A percentile compares a stretch with the other conserved stretches of the same genome.
Conservation (phyloP, 2,797 vertebrate species). For the Sebastes taczanowskii region DNA sequence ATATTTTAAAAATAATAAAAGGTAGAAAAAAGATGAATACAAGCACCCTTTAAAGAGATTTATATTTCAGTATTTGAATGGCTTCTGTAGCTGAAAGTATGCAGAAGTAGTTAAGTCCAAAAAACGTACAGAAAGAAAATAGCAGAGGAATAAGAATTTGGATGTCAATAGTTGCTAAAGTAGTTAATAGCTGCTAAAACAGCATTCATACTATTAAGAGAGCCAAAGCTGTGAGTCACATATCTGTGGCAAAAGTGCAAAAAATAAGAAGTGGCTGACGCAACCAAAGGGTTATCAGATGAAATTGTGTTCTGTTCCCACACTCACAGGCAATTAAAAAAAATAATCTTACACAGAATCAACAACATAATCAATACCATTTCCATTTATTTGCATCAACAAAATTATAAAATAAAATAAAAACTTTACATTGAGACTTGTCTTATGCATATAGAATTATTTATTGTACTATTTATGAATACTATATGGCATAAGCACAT, state of each 20-base stretch:
- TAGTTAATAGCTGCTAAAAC: too few relatives aligned
- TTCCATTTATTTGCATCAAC: neutral
- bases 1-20: too few relatives aligned
- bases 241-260: neutral
- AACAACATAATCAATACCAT: neutral
- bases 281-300: neutral
- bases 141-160: too few relatives aligned
- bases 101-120: too few relatives aligned
- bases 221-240: neutral
- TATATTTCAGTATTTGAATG: too few relatives aligned
- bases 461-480: slow-evolving; percentile 21
- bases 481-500: neutral
- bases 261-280: neutral
- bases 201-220: neutral
- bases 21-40: too few relatives aligned
- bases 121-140: too few relatives aligned
- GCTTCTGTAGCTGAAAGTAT: too few relatives aligned
- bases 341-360: neutral
- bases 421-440: neutral
- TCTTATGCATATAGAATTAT: neutral
- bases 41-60: too few relatives aligned
- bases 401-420: neutral
- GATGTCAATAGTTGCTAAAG: too few relatives aligned
- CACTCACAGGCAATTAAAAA: neutral
- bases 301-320: neutral